Evolutionary conservation across 2,888 invertebrate genomes (phyloP).

Genomic region (Acanthoscelides obtectus): DNA sequence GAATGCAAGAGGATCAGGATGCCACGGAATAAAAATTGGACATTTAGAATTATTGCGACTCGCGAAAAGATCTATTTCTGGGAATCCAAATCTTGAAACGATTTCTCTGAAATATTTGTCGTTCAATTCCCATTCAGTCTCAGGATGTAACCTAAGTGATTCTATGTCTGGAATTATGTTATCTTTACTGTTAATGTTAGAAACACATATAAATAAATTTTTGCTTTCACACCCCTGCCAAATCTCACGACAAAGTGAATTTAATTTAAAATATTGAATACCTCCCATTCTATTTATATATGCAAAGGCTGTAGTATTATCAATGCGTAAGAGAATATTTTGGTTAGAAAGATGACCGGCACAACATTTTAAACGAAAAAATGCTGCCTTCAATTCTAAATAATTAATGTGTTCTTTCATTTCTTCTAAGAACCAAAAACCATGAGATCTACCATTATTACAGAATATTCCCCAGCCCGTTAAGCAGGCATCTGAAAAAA

Average conservation of each 20-base stretch:
- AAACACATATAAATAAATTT: slow-evolving; percentile 4
- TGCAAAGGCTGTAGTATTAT: slow-evolving; percentile 5
- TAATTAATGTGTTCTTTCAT: slow-evolving; percentile 2
- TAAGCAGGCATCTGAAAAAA: slow-evolving; percentile 1
- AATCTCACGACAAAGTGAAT: not conserved
- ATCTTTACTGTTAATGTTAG: not conserved
- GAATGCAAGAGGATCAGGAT: slow-evolving; percentile 7
- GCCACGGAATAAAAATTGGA: slow-evolving; percentile 6
- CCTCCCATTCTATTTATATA: slow-evolving; percentile 6
- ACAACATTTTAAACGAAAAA: slow-evolving; percentile 3
- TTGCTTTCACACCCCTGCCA: slow-evolving; percentile 6
- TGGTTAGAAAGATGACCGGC: not conserved
- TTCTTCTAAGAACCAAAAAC: not conserved
- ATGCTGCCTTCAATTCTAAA: slow-evolving; percentile 7
- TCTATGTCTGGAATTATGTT: not conserved
- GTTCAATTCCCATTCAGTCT: slow-evolving; percentile 10
- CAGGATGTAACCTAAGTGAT: slow-evolving; percentile 1
- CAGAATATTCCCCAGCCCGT: slow-evolving; percentile 1
- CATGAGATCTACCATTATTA: not conserved
- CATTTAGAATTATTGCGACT: slow-evolving; percentile 7
- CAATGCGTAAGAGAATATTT: slow-evolving; percentile 5
- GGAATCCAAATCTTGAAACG: not conserved
- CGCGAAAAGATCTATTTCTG: slow-evolving; percentile 9
- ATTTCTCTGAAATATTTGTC: not conserved
- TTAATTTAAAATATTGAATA: not conserved